These are phyloP conservation scores for Takifugu bimaculatus DNA, from an alignment of 2,113 vertebrate genomes.

Conservation along the genomic window DNA sequence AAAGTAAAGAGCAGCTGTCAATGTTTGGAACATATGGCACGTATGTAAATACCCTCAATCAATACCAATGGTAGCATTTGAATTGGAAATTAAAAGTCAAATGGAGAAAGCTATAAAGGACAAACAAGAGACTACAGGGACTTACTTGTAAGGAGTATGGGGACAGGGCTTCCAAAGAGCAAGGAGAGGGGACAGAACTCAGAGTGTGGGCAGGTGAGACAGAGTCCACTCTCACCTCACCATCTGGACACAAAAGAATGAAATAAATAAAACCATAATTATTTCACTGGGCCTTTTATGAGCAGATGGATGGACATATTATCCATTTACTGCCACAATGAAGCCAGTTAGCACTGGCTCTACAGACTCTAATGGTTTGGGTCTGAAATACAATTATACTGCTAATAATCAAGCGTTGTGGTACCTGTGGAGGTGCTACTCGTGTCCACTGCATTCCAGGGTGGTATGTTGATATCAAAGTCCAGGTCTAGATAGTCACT, in stretches of 20 bases:
- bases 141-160: slow-evolving; percentile 86
- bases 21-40: slow-evolving; percentile 51
- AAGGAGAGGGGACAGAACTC: slow-evolving; percentile 80
- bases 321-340: not conserved
- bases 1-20: slow-evolving; percentile 57
- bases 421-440: slow-evolving; percentile 78
- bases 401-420: not conserved
- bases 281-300: slow-evolving; percentile 3
- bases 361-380: not conserved
- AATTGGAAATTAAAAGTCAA: slow-evolving; percentile 47
- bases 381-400: no score
- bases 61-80: slow-evolving; percentile 31
- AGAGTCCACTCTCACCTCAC: slow-evolving; percentile 76
- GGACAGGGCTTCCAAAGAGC: slow-evolving; percentile 72
- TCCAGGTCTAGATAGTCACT: slow-evolving; percentile 76
- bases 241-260: slow-evolving; percentile 74
- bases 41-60: slow-evolving; percentile 26
- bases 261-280: slow-evolving; percentile 6
- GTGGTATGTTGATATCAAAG: slow-evolving; percentile 84
- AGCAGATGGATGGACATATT: not conserved
- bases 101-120: slow-evolving; percentile 23
- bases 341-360: not conserved
- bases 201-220: slow-evolving; percentile 81
- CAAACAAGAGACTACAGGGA: slow-evolving; percentile 19
- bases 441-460: slow-evolving; percentile 74